Base-by-base conservation (phyloP, 2,113 vertebrate genomes). In the Narcine bancroftii region DNA sequence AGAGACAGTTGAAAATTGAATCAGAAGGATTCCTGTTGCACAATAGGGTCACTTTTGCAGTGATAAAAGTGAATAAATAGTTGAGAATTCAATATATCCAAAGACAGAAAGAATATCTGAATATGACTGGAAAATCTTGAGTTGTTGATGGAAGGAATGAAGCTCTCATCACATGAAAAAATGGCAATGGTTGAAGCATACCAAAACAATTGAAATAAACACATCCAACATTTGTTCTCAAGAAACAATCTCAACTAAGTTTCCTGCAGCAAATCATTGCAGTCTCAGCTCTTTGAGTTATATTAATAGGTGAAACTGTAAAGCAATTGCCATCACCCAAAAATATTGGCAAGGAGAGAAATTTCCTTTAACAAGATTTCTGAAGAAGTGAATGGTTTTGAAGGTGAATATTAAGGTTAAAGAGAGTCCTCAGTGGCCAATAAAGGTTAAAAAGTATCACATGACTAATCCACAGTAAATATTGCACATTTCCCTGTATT, bases 281-380 rank as follows among this genome's bases (percentile, higher is more conserved):
- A 56, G 81, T n/a, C 29, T 21, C 4, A 19, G 0, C 50, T 36
- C 33, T 3, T n/a, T 17, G 53, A 85, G 33, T 60, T 60, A 85
- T 36, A 85, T 60, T 85, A 11, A 56, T 50, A 19, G 50, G 13
- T 60, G 81, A 85, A 85, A 85, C 29, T 36, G 81, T 36, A 60
- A 85, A 56, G 81, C 81, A 85, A 85, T 85, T 50, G n/a, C 29
- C 36, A 53, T 19, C 50, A 85, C 60, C 33, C n/a, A 56, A 60
- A 85, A 85, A 85, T 60, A 29, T 60, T 36, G 60, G 56, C n/a
- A 85, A 60, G 13, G 15, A 60, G 81, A 85, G 50, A 85, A 15
- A 60, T 85, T 60, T 85, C 50, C 29, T 85, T 56, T 85, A 19
- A 85, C 50, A 85, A 85, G 53, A n/a, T 60, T 50, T 60, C 81